Evolutionary conservation across 2,888 invertebrate genomes (phyloP).

Genomic region (Atrina japonica): DNA sequence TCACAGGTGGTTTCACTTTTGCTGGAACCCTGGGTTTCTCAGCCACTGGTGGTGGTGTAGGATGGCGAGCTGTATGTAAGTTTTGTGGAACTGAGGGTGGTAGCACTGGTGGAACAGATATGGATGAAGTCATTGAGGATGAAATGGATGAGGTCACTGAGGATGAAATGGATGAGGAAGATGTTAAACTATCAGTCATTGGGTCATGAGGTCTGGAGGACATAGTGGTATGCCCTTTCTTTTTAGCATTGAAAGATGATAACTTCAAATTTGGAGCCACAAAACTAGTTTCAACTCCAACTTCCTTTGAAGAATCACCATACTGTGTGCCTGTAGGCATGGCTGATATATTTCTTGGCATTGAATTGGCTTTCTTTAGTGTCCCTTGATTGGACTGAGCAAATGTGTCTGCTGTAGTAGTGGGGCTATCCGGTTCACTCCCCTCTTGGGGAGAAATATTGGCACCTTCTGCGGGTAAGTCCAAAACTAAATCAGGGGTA

Average conservation of each 20-base stretch:
- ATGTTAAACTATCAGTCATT: slow-evolving; percentile 21
- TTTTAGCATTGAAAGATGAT: slow-evolving; percentile 30
- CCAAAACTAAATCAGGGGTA: slow-evolving; percentile 80
- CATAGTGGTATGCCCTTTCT: slow-evolving; percentile 5
- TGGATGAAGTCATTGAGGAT: slow-evolving; percentile 33
- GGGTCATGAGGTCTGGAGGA: slow-evolving; percentile 4
- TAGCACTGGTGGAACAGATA: slow-evolving; percentile 23
- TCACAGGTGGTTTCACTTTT: slow-evolving; percentile 90
- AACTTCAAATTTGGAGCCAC: slow-evolving; percentile 26
- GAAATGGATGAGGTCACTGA: slow-evolving; percentile 9
- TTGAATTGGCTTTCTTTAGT: slow-evolving; percentile 84
- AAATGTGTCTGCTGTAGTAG: slow-evolving; percentile 87
- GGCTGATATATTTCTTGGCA: slow-evolving; percentile 60
- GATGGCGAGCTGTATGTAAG: background rate
- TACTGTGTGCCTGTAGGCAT: slow-evolving; percentile 5
- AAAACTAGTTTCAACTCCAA: slow-evolving; percentile 22
- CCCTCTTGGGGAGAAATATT: slow-evolving; percentile 71
- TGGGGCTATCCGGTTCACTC: slow-evolving; percentile 72
- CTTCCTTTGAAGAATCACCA: slow-evolving; percentile 27
- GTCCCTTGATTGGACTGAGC: slow-evolving; percentile 90
- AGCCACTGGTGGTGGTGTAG: slow-evolving; percentile 71
- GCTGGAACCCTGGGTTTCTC: slow-evolving; percentile 78
- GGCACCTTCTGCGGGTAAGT: slow-evolving; percentile 75
- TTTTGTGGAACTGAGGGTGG: slow-evolving; percentile 24
- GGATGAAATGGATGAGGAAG: slow-evolving; percentile 17